Evolutionary conservation across 2,797 vertebrate species (phyloP), one percentile per base, ranked within the genome.

Genomic region (Clarias laeviceps): DNA sequence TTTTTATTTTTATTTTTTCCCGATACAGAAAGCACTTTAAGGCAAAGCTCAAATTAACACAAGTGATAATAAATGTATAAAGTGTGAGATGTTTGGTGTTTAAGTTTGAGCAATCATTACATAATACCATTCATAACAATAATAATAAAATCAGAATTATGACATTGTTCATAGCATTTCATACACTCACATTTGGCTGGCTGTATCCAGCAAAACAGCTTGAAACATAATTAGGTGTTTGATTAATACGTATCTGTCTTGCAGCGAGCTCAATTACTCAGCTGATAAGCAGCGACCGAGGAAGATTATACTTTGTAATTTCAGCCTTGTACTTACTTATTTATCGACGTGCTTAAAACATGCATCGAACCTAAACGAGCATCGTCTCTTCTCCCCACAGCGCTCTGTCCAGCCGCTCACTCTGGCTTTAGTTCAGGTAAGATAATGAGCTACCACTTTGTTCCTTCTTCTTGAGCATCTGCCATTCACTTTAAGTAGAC

Each of bases 381-480:
- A 59, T 40, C 20, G 37, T 86, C 12, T 84, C 32, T 57, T 7
- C 56, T 68, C n/a, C n/a, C 72, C 66, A n/a, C 80, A 83, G 82
- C 24, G 29, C 54, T 83, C 74, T 14, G 57, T 73, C 65, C 82
- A 56, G 66, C 59, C 82, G 17, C 74, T 86, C 84, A n/a, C 78
- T 82, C 79, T 84, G 84, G 84, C 68, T 82, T 86, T 68, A 82
- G 24, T 76, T 86, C 87, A 84, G 87, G 84, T 88, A 82, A 78
- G 70, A 77, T 84, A 69, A 84, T 82, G 76, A 78, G 76, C 27
- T 62, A 37, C 32, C 45, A 50, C 80, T 85, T 82, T 80, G 37
- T 85, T 83, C 80, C 61, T 27, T 72, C 82, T 50, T 80, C 62
- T 92, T 87, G 91, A 90, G 91, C 91, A 92, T 92, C 92, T 93